A percentile compares a stretch with the other conserved stretches of the same genome.
Conservation (phyloP, 2,797 vertebrate species). For the Sebastes goodei region DNA sequence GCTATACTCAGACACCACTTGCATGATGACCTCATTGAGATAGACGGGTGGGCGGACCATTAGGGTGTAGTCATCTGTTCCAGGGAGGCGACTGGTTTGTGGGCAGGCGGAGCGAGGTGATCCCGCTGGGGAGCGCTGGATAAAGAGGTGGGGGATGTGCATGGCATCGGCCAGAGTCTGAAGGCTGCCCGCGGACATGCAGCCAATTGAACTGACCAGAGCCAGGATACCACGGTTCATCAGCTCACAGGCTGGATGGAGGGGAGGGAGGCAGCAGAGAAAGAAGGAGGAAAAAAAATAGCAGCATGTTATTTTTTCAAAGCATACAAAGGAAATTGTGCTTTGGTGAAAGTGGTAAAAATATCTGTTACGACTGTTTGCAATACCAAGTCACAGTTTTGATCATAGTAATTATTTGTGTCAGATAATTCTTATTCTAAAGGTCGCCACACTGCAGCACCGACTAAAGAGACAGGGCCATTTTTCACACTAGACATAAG, state of each 20-base stretch:
- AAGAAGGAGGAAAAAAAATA: neutral
- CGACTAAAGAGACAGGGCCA: neutral
- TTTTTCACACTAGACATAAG: neutral
- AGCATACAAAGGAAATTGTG: neutral
- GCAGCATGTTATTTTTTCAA: conserved; percentile 20
- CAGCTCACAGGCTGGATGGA: conserved; percentile 92
- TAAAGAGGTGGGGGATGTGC: conserved; percentile 99
- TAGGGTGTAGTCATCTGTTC: conserved; percentile 94
- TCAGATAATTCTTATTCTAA: conserved; percentile 8
- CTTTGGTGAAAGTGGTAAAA: neutral
- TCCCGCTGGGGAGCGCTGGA: conserved; percentile 90
- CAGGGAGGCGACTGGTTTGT: conserved; percentile 84
- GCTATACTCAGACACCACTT: conserved; percentile 95
- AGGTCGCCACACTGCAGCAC: conserved; percentile 28
- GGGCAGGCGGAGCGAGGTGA: conserved; percentile 92
- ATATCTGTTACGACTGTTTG: neutral
- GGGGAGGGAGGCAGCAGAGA: neutral
- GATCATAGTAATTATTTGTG: conserved; percentile 6
- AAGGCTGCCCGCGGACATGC: conserved; percentile 94
- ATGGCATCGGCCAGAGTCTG: conserved; percentile 96
- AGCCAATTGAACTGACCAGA: conserved; percentile 96
- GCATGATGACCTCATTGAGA: conserved; percentile 96
- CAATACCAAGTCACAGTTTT: neutral
- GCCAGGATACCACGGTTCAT: conserved; percentile 99
- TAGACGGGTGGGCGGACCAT: conserved; percentile 95